These are phyloP conservation scores for Pseudois nayaur DNA, from an alignment of 2,113 vertebrate species.

Conservation along the genomic window DNA sequence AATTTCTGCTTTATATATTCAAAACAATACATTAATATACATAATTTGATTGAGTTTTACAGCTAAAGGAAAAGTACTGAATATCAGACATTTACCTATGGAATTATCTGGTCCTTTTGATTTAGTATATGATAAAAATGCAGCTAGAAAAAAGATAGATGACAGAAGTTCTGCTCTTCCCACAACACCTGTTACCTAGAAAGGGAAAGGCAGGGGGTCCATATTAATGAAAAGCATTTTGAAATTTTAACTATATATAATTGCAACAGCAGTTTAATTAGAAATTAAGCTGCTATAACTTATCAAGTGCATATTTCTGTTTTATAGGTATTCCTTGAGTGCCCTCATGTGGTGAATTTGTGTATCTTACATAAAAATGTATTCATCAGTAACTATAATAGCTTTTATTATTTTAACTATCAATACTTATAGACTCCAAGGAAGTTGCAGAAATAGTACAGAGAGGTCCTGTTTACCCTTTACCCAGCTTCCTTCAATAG, in stretches of 20 bases:
- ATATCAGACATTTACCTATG: constrained; percentile 85
- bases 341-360: constrained; percentile 74
- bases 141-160: constrained; percentile 96
- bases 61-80: not conserved
- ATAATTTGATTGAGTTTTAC: not conserved
- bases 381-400: not conserved
- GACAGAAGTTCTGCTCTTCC: constrained; percentile 97
- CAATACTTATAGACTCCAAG: not conserved
- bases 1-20: constrained; percentile 5
- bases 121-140: constrained; percentile 95
- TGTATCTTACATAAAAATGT: not conserved
- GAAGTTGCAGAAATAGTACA: not conserved
- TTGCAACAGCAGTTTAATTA: not conserved
- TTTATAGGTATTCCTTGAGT: constrained; percentile 4
- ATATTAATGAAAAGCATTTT: constrained; percentile 5
- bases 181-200: constrained; percentile 96
- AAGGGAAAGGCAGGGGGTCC: not conserved
- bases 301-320: not conserved
- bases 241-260: not conserved
- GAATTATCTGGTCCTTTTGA: constrained; percentile 92
- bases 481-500: not conserved
- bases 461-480: not conserved
- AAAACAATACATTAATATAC: constrained; percentile 19
- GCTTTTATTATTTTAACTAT: not conserved
- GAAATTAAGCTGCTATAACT: not conserved